Evolutionary conservation across 1,140 invertebrate species (phyloP), one percentile per base, ranked within the genome.

Genomic region (Propsilocerus akamusi): DNA sequence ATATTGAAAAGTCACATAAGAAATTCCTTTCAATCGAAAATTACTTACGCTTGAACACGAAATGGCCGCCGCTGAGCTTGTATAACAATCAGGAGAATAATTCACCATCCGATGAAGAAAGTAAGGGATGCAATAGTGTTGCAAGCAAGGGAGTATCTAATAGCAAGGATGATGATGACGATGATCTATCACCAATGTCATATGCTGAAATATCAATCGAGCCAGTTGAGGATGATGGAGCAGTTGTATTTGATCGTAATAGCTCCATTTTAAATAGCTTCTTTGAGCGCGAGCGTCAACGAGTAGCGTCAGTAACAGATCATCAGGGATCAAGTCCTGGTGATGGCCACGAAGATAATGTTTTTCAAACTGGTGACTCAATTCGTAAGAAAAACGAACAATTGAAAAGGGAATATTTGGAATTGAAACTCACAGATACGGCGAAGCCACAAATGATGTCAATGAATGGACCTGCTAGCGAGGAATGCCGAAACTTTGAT

Each of bases 11-110:
- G 55, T 78, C 76, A 0, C 72, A 72, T 24, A 64, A 69, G n/a
- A 76, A 74, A 55, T 80, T 74, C 54, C 60, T 79, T 25, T 66
- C 68, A 7, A 67, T 79, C 4, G 77, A 80, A 51, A 59, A 69
- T 10, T 69, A 76, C 32, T 58, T 81, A 50, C 59, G 67, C n/a
- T 56, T 60, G 11, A 72, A 74, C 54, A 55, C 58, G 0, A 72
- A 72, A 48, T 83, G 80, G 80, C 80, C 80, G 7, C 68, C 71
- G 23, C 57, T 72, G 46, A 65, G 63, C 5, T 61, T 66, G 6
- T 58, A 64, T 37, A 66, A 59, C 50, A 60, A 55, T 46, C 58
- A 58, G 17, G 56, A 57, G 11, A 64, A 65, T 12, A 61, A 63
- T 32, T 61, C 61, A 6, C 24, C 22, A 30, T 41, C 30, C 7